phyloP scores from a whole-genome alignment of 2,113 vertebrate species.

The Gorsachius goisagi region DNA sequence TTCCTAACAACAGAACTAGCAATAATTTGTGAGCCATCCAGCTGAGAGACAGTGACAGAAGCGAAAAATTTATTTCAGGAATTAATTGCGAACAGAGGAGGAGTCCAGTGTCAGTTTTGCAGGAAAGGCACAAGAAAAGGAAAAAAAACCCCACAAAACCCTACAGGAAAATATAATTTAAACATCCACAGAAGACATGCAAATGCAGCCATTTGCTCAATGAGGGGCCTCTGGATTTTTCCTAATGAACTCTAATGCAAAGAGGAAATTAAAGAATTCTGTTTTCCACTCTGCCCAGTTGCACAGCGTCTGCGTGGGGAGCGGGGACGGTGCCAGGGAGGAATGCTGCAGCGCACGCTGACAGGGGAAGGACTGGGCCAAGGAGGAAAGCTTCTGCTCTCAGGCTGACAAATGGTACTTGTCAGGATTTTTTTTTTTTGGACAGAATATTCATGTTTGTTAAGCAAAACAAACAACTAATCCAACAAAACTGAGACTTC shows the following conservation, averaged over 20 bases:
- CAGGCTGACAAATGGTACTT: not conserved
- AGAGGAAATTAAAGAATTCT: slow-evolving; percentile 49
- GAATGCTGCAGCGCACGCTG: not conserved
- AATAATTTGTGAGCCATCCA: not conserved
- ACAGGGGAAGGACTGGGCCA: not conserved
- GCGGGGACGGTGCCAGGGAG: not conserved
- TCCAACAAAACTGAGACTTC: not conserved
- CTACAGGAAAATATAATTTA: not conserved
- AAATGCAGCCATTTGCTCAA: not conserved
- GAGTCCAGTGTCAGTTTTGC: not conserved
- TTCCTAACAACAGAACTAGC: not conserved
- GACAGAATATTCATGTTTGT: not conserved
- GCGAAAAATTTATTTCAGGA: not conserved
- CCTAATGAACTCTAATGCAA: slow-evolving; percentile 10
- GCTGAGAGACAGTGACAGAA: not conserved
- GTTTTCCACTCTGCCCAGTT: not conserved
- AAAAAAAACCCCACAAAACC: not conserved
- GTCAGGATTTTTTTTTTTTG: not conserved
- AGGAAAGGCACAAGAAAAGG: not conserved
- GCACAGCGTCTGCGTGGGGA: not conserved
- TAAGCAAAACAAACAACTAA: not conserved
- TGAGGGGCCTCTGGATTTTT: slow-evolving; percentile 17
- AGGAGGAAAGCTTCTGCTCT: not conserved
- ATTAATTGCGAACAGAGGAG: not conserved
- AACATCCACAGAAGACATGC: not conserved